phyloP scores from a whole-genome alignment of 2,888 invertebrate species.

The Merodon equestris region DNA sequence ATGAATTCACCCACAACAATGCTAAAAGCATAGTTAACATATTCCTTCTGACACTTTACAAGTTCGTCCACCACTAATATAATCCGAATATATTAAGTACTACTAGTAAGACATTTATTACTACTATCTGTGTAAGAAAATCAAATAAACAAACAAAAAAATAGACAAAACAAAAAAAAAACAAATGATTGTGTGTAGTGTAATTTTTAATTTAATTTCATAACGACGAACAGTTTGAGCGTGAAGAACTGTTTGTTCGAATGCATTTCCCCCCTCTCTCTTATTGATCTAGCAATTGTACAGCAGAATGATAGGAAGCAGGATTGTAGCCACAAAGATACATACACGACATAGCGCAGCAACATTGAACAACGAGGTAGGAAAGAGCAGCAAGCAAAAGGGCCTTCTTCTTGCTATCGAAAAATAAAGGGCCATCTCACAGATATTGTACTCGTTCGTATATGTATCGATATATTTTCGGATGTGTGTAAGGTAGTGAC shows the following conservation, averaged over 20 bases:
- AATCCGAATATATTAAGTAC: conserved; percentile 56
- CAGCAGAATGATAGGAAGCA: too few relatives aligned
- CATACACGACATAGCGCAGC: too few relatives aligned
- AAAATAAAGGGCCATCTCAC: conserved; percentile 23
- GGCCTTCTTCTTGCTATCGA: conserved; percentile 34
- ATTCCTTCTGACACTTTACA: conserved; percentile 33
- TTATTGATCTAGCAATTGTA: too few relatives aligned
- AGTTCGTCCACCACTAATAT: conserved; percentile 63
- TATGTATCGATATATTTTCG: too few relatives aligned
- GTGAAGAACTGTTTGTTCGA: too few relatives aligned
- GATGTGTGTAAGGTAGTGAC: conserved; percentile 59
- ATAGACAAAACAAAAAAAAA: conserved; percentile 42
- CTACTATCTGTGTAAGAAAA: conserved; percentile 61
- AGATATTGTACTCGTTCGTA: too few relatives aligned
- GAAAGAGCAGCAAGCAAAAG: conserved; percentile 50
- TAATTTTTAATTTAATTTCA: conserved; percentile 15
- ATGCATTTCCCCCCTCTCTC: too few relatives aligned
- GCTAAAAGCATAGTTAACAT: too few relatives aligned
- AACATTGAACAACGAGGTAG: conserved; percentile 42
- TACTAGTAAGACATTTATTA: conserved; percentile 63
- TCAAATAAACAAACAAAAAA: conserved; percentile 42
- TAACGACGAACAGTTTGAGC: too few relatives aligned
- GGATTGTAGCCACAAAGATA: too few relatives aligned
- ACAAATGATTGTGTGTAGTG: conserved; percentile 53
- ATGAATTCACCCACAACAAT: too few relatives aligned